Conservation (phyloP, 2,797 vertebrate genomes). For the Melanotaenia parkinsoni region DNA sequence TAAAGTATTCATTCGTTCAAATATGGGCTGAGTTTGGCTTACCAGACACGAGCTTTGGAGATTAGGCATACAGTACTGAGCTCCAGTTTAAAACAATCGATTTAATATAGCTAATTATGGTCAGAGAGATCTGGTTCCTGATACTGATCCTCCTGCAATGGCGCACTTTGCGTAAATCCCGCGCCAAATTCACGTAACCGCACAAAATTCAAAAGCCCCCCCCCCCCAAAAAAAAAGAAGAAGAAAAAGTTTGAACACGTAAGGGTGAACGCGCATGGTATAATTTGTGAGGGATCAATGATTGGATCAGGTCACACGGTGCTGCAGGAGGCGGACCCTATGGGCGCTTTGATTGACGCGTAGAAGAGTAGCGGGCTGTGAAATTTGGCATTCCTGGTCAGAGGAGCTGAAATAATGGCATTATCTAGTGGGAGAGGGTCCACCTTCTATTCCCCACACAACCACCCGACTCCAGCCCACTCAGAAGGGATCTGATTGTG, state of each 20-base stretch:
- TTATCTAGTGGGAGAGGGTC: slow-evolving; percentile 93
- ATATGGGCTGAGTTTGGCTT: slow-evolving; percentile 30
- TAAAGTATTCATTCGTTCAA: slow-evolving; percentile 36
- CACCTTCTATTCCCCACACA: slow-evolving; percentile 84
- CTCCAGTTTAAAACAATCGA: slow-evolving; percentile 19
- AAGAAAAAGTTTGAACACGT: neutral
- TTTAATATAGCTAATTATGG: neutral
- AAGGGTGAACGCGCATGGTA: slow-evolving; percentile 24
- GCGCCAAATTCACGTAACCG: neutral
- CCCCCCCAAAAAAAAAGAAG: neutral
- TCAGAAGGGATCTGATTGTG: slow-evolving; percentile 92
- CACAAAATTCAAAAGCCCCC: neutral
- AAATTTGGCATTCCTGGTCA: slow-evolving; percentile 97
- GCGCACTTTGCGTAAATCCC: neutral
- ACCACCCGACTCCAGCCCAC: slow-evolving; percentile 68
- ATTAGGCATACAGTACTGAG: slow-evolving; percentile 16
- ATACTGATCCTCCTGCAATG: neutral
- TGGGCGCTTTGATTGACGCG: slow-evolving; percentile 82
- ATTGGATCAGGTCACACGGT: slow-evolving; percentile 55
- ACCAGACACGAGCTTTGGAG: slow-evolving; percentile 15
- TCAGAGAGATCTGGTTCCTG: neutral
- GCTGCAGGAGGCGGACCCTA: slow-evolving; percentile 57
- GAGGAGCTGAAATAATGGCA: slow-evolving; percentile 98
- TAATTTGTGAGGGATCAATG: slow-evolving; percentile 49
- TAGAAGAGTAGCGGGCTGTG: slow-evolving; percentile 89